Evolutionary conservation across 2,113 vertebrate species (phyloP).

Genomic region (Bubalus kerabau): DNA sequence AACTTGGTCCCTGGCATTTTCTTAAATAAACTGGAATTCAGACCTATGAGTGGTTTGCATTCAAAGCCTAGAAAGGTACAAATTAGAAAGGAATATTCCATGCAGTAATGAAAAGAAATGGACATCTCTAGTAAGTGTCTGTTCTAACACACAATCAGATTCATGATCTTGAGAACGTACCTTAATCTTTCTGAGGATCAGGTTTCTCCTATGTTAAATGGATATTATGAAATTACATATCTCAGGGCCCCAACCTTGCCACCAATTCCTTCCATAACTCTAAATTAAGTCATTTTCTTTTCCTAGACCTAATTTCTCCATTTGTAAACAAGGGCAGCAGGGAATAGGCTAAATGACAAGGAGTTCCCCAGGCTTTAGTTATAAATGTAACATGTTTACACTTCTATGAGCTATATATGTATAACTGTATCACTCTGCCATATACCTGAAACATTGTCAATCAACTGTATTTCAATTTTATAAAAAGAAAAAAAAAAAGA

Average conservation of each 20-base stretch:
- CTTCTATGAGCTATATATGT: background rate
- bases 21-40: background rate
- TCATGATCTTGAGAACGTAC: background rate
- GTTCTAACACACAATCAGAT: background rate
- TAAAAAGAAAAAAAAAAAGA: background rate
- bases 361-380: background rate
- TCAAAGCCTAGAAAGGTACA: background rate
- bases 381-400: background rate
- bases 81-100: background rate
- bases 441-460: background rate
- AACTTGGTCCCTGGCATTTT: background rate
- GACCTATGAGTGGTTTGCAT: background rate
- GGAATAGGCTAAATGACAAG: background rate
- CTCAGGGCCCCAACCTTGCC: background rate
- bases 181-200: background rate
- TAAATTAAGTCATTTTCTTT: background rate
- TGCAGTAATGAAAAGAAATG: background rate
- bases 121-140: background rate
- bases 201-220: background rate
- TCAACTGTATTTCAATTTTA: background rate
- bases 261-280: background rate
- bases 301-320: background rate
- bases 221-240: background rate
- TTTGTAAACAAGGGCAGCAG: background rate
- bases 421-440: background rate